Evolutionary conservation across 2,113 vertebrate genomes (phyloP), one percentile per base, ranked within the genome.

Genomic region (Solea senegalensis): DNA sequence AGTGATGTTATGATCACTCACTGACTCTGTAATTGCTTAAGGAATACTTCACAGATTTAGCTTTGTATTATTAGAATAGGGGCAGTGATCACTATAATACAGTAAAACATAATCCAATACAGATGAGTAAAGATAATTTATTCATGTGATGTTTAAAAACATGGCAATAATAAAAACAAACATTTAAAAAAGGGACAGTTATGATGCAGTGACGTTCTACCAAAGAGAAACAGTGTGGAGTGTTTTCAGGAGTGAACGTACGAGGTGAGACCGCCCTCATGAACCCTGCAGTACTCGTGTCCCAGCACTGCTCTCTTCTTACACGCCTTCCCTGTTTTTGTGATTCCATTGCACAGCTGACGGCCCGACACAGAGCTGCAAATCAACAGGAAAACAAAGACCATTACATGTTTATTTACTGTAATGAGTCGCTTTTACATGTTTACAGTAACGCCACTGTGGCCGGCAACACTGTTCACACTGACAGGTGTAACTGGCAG

Each of bases 281-380:
- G 96, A 3, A 96, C 0, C 0, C 91, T 71, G 78, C 95, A 96
- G 89, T 90, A 95, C 44, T 93, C 90, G 66, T 92, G 93, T 12
- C 94, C 82, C 0, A 21, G 63, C 50, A 79, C 28, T 0, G 93
- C 92, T 76, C 88, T 92, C 74, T 95, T 97, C 82, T 88, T 88
- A 74, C 95, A 96, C 0, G 54, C 78, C 57, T 94, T 93, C 3
- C 95, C 82, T 0, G 82, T 80, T 62, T 90, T 94, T 45, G 95
- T 96, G 83, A 93, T 67, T 0, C 91, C 94, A 4, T 72, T 91
- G 74, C 95, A 95, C 0, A 44, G 78, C 40, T 83, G 89, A 34
- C 86, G 84, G 0, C 86, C 84, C 0, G 91, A 91, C 48, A 91
- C 1, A 0, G 90, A 94, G 65, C 93, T 94, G 82, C 13, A 1